phyloP scores from a whole-genome alignment of 2,888 invertebrate species.

The Strigamia transsilvanica region DNA sequence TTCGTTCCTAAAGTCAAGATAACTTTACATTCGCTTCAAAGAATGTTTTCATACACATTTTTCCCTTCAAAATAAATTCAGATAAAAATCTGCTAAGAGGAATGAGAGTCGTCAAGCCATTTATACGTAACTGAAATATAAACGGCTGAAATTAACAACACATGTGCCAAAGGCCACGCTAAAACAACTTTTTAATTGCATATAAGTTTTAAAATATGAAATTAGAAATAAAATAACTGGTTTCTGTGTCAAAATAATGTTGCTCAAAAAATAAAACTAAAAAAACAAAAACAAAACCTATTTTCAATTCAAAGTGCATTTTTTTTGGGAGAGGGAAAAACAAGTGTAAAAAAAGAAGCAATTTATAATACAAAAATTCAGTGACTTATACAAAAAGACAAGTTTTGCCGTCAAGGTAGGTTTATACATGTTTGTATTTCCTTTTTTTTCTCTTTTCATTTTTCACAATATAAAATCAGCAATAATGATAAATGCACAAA shows the following conservation, averaged over 20 bases:
- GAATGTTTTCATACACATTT: slow-evolving; percentile 32
- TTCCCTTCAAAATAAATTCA: slow-evolving; percentile 4
- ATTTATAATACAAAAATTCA: background rate
- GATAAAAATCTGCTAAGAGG: background rate
- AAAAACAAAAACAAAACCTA: background rate
- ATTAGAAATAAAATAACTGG: background rate
- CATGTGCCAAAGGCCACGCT: background rate
- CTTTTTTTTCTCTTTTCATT: no score
- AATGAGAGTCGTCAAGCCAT: background rate
- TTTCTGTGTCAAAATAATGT: background rate
- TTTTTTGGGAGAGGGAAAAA: background rate
- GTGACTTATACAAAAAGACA: background rate
- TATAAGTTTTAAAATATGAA: background rate
- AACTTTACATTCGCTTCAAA: slow-evolving; percentile 26
- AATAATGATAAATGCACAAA: no score
- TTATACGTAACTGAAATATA: background rate
- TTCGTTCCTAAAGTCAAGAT: slow-evolving; percentile 39
- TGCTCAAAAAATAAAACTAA: background rate
- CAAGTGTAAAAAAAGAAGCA: background rate
- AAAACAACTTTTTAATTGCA: background rate
- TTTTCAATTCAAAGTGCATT: background rate
- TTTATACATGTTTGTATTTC: background rate
- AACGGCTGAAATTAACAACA: background rate
- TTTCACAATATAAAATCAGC: no score
- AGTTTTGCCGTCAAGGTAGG: background rate